Evolutionary conservation across 2,888 invertebrate genomes (phyloP), one percentile per base, ranked within the genome.

Genomic region (Malachius bipustulatus): DNA sequence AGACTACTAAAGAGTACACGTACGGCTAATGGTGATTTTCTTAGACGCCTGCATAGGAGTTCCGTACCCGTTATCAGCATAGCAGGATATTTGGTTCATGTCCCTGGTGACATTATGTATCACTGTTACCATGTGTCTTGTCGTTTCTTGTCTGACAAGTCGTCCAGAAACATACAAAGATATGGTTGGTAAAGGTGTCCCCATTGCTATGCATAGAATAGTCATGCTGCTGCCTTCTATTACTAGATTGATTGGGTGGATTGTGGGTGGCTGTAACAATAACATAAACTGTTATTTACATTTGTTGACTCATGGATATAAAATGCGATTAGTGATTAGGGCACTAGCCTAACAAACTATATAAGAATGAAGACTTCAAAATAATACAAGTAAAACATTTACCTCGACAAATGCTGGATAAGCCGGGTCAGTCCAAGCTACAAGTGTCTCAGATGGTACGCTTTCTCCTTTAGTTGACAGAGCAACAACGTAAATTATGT

Each of bases 221-320:
- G 85, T 87, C 81, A 88, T 85, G 42, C 82, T 82, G 49, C 82
- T 78, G 1, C 87, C 85, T 63, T 88, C 87, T 36, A 83, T 75
- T 26, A 87, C 77, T 46, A 84, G 66, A 60, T 82, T 83, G 32
- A 82, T 77, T 0, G 87, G 87, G 56, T 85, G 84, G 28, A 88
- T 77, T 0, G 83, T 79, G 0, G 87, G 87, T 1, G 83, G 79
- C 83, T 83, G 63, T 36, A 55, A 49, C n/a, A 19, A 19, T n/a
- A n/a, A n/a, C n/a, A n/a, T n/a, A n/a, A n/a, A n/a, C n/a, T n/a
- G n/a, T n/a, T n/a, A n/a, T n/a, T n/a, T n/a, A n/a, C n/a, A n/a
- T n/a, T n/a, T n/a, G n/a, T n/a, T n/a, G n/a, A n/a, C n/a, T n/a
- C n/a, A n/a, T n/a, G n/a, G n/a, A n/a, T n/a, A n/a, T n/a, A n/a